These are phyloP conservation scores for Mnemiopsis leidyi DNA, from an alignment of 37 sponge, comb jelly and placozoan species.

Conservation along the genomic window DNA sequence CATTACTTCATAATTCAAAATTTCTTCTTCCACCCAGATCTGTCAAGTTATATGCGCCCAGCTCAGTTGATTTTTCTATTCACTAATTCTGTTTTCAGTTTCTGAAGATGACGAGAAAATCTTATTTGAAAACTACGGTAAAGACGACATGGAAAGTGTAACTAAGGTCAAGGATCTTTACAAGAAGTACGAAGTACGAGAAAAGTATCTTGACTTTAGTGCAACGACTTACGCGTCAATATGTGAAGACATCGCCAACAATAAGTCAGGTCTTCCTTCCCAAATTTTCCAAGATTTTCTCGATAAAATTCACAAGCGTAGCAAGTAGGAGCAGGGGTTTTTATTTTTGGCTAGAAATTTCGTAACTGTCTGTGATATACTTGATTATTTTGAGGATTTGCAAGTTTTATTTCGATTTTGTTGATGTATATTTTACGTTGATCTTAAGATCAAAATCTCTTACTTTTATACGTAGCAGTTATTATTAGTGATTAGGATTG, in stretches of 20 bases:
- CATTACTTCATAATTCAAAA: background rate
- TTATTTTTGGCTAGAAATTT: background rate
- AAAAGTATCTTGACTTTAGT: constrained; percentile 78
- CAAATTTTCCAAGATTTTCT: constrained; percentile 82
- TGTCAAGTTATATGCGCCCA: background rate
- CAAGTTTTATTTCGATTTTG: background rate
- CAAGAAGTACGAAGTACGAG: constrained; percentile 69
- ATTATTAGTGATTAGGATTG: no score
- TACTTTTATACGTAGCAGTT: no score
- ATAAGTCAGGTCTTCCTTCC: constrained; percentile 68
- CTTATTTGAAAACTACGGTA: constrained; percentile 78
- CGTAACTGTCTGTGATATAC: background rate
- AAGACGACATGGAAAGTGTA: constrained; percentile 74
- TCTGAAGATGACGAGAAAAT: background rate
- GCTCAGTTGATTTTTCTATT: background rate
- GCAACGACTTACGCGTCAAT: constrained; percentile 76
- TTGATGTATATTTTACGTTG: background rate
- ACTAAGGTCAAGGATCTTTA: constrained; percentile 80
- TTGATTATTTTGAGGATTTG: background rate
- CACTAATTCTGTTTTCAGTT: background rate
- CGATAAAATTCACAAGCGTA: constrained; percentile 78
- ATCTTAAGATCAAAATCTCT: no score
- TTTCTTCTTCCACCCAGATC: background rate
- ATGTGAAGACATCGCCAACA: constrained; percentile 67
- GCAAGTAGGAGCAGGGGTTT: background rate